Percentiles rank a stretch among this genome's conserved stretches.
Evolutionary conservation across 2,888 invertebrate genomes (phyloP).

Genomic region (Thalpophila matura): DNA sequence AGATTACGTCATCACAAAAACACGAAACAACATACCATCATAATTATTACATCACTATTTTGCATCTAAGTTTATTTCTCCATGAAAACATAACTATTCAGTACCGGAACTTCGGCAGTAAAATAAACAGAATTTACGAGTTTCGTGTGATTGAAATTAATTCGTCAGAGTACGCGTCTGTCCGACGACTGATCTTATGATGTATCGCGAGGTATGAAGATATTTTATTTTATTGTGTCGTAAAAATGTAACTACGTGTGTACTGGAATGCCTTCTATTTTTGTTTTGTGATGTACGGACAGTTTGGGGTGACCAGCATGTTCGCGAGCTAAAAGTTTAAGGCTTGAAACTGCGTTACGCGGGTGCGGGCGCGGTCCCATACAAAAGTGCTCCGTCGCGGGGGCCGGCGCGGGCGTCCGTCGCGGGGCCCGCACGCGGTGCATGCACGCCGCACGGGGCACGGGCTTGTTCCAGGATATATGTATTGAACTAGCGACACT

Average conservation of each 20-base stretch:
- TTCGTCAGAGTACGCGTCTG: slow-evolving; percentile 30
- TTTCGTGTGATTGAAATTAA: slow-evolving; percentile 41
- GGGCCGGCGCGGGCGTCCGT: too few relatives aligned
- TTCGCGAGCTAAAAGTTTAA: not conserved
- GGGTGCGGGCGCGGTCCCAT: too few relatives aligned
- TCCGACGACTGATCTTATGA: slow-evolving; percentile 35
- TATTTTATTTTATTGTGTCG: slow-evolving; percentile 72
- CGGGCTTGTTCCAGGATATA: too few relatives aligned
- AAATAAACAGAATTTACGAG: slow-evolving; percentile 45
- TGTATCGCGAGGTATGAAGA: slow-evolving; percentile 63
- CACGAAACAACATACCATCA: not conserved
- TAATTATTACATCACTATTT: slow-evolving; percentile 32
- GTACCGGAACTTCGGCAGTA: slow-evolving; percentile 42
- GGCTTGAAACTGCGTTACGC: too few relatives aligned
- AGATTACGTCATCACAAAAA: not conserved
- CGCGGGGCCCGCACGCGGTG: too few relatives aligned
- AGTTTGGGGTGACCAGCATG: not conserved
- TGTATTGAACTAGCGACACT: too few relatives aligned
- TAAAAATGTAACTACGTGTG: slow-evolving; percentile 71
- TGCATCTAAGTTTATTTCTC: not conserved
- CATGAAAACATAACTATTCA: not conserved
- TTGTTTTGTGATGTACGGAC: slow-evolving; percentile 50
- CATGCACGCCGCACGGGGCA: too few relatives aligned
- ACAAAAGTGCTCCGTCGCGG: too few relatives aligned
- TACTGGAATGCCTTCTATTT: slow-evolving; percentile 69